Evolutionary conservation across 2,888 invertebrate genomes (phyloP), one percentile per base, ranked within the genome.

Genomic region (Microctonus hyperodae): DNA sequence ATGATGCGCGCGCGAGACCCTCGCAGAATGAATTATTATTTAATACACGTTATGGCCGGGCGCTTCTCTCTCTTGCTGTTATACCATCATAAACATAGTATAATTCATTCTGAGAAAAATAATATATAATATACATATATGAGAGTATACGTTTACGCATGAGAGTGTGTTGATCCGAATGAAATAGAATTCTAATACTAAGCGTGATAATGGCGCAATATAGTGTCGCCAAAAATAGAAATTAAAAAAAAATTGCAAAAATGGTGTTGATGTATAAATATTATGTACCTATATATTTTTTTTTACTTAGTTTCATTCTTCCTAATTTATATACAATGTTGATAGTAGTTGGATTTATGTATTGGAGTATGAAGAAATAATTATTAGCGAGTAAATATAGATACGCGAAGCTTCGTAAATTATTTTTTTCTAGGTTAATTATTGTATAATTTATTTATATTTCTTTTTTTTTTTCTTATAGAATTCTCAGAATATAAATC

Each of bases 1-100:
- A 55, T 31, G 10, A 51, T 67, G 61, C 64, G 50, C 65, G 51
- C 23, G 65, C 66, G 37, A 40, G 58, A 56, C 64, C 61, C 58
- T 67, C 67, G 61, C 53, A 53, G 66, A 61, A 69, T 73, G 70
- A 72, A 74, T 74, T 73, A 73, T 73, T 74, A 74, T 74, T 74
- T 73, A 73, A 74, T 73, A 73, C 72, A 63, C 68, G 64, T 71
- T 72, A 68, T 69, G 69, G 71, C 63, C 33, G 48, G 16, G 44
- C 16, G 20, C 44, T 10, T 35, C 62, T 64, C 62, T 61, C 44
- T 48, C 59, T 53, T 58, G 58, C 70, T 67, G 69, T 70, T 70
- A 73, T 73, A 68, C 69, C 69, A 70, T 72, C 72, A 71, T 73
- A 73, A 74, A 73, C 70, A 73, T 69, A 69, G 70, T 65, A 68